Evolutionary conservation across 2,113 vertebrate species (phyloP), one percentile per base, ranked within the genome.

Genomic region (Dasypus novemcinctus): DNA sequence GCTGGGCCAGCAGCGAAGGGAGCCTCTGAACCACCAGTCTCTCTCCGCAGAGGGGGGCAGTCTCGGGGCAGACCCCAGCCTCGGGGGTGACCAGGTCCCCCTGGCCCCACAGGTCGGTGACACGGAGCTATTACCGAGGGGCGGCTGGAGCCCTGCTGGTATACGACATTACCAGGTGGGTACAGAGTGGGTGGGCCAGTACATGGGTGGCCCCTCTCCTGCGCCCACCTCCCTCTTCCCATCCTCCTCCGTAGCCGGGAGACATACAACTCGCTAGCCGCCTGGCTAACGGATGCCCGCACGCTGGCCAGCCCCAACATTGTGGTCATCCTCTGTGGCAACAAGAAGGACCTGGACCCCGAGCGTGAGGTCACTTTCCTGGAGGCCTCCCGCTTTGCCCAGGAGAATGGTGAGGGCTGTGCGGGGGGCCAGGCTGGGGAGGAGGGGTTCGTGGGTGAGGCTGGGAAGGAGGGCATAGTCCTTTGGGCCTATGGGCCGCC

Each of bases 281-380:
- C 99, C 97, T 99, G 99, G 99, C 98, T 99, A 95, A 99, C 99
- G 0, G 99, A 99, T 0, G 99, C 99, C 21, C 98, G 99, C 90
- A 99, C 99, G 0, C 98, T 99, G 94, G 99, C 99, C 20, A 99
- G 99, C 92, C 99, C 99, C 94, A 99, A 99, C 97, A 99, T 99
- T 1, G 98, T 99, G 90, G 99, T 99, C 86, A 99, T 99, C 95
- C 98, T 99, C 83, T 99, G 99, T 29, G 99, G 99, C 72, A 99
- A 99, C 97, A 99, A 99, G 98, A 99, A 99, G 95, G 99, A 99
- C 96, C 97, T 99, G 98, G 99, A 99, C 23, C 99, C 99, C 0
- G 99, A 99, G 94, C 98, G 99, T 1, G 99, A 99, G 97, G 99
- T 99, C 97, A 99, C 99, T 27, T 99, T 99, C 97, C 97, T 99